Percentiles rank a stretch among this genome's conserved stretches.
Conservation (phyloP, 2,888 invertebrate genomes). For the Mimachlamys varia region DNA sequence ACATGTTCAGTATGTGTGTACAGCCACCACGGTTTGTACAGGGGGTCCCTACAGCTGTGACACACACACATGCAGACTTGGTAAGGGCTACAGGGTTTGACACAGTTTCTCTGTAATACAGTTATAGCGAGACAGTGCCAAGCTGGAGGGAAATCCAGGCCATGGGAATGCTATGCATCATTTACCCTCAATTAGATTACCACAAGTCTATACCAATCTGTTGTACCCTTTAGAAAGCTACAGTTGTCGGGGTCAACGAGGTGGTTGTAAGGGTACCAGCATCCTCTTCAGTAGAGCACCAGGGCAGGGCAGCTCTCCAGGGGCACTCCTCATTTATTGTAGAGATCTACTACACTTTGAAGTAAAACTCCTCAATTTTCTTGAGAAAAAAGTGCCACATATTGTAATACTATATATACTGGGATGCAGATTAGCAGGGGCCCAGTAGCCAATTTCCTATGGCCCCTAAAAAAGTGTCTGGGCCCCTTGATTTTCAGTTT, state of each 20-base stretch:
- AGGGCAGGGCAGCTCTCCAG: background rate
- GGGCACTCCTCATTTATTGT: no score
- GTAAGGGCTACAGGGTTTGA: background rate
- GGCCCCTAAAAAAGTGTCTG: no score
- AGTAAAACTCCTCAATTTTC: no score
- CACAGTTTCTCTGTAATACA: background rate
- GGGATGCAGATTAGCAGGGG: no score
- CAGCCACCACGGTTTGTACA: no score
- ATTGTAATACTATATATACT: no score
- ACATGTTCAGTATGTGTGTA: no score
- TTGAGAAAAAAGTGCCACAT: no score
- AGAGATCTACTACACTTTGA: no score
- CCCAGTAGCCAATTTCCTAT: no score
- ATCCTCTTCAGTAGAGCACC: background rate
- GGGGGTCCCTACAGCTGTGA: background rate
- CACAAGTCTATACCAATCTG: background rate
- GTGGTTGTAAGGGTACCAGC: background rate
- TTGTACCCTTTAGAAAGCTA: background rate
- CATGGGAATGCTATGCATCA: slow-evolving; percentile 34
- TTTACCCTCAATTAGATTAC: slow-evolving; percentile 28
- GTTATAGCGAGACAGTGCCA: background rate
- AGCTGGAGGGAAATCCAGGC: background rate
- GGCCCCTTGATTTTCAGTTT: no score
- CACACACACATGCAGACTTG: background rate
- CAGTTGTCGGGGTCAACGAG: background rate